Evolutionary conservation across 2,113 vertebrate genomes (phyloP), one percentile per base, ranked within the genome.

Genomic region (Prietella phreatophila): DNA sequence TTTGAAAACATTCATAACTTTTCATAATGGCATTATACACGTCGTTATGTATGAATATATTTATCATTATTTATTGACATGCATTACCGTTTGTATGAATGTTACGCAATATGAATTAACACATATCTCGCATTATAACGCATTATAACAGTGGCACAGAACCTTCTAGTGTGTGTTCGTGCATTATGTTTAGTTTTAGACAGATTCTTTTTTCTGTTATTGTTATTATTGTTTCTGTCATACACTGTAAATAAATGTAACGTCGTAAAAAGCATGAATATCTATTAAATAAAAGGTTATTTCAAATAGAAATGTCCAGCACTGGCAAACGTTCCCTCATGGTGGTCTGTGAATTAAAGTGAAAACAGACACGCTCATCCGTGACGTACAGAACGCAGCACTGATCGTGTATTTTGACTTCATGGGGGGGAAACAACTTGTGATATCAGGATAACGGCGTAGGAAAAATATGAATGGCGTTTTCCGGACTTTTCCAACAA

Each of bases 201-300:
- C 33, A 4, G 27, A 13, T n/a, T n/a, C 42, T 60, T 11, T 61
- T 69, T 14, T 71, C n/a, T 50, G 7, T 47, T 84, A 36, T 71
- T 65, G 33, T 71, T 53, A 25, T 30, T 20, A 53, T 55, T 75
- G n/a, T 60, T 60, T 9, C 8, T 76, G 25, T 61, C 25, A 61
- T 78, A 30, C 30, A 50, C 10, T 42, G 47, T 79, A 85, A 50
- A 78, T 76, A 53, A 79, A 79, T 65, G 56, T 79, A 15, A 61
- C 56, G 30, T n/a, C 73, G 25, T 85, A 50, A 50, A 78, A 79
- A 65, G 85, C 85, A 86, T 79, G 73, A 53, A 33, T 50, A 61
- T 19, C 9, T 56, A 42, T 3, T 27, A 14, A 86, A 58, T 85
- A 85, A 78, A 78, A 85, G 8, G 14, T 60, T 30, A 11, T 47